Conservation (phyloP, 2,888 invertebrate genomes). For the Gastrophysa polygoni region DNA sequence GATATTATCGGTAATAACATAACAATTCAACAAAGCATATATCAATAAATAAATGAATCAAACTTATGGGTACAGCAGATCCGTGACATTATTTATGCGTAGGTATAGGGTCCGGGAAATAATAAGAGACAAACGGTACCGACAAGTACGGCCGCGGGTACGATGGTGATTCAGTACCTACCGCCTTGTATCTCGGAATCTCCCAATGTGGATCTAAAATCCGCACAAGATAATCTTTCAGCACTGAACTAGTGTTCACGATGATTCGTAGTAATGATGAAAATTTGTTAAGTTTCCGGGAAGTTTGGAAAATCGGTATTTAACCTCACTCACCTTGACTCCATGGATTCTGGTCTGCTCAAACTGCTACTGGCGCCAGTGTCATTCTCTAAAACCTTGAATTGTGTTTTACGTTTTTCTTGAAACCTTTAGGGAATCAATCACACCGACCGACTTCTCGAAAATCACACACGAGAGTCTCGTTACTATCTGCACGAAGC, state of each 20-base stretch:
- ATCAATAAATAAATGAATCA: not conserved
- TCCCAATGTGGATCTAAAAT: not conserved
- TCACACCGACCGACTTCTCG: too few species aligned
- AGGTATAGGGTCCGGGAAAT: not conserved
- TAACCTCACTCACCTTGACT: too few species aligned
- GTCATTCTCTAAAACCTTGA: too few species aligned
- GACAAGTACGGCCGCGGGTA: not conserved
- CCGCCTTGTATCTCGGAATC: not conserved
- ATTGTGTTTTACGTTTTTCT: too few species aligned
- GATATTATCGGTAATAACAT: not conserved
- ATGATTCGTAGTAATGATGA: too few species aligned
- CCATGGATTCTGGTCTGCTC: too few species aligned
- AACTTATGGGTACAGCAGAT: not conserved
- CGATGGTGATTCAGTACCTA: not conserved
- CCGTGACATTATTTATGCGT: not conserved
- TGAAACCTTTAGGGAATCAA: too few species aligned
- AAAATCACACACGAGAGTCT: too few species aligned
- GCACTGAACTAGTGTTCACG: not conserved
- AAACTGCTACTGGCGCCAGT: too few species aligned
- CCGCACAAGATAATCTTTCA: not conserved
- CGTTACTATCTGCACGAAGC: too few species aligned
- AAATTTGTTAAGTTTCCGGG: too few species aligned
- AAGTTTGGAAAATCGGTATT: too few species aligned
- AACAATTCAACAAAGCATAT: not conserved
- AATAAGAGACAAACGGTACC: constrained; percentile 1